Evolutionary conservation across 2,797 vertebrate genomes (phyloP), one percentile per base, ranked within the genome.

Genomic region (Eptatretus atami): DNA sequence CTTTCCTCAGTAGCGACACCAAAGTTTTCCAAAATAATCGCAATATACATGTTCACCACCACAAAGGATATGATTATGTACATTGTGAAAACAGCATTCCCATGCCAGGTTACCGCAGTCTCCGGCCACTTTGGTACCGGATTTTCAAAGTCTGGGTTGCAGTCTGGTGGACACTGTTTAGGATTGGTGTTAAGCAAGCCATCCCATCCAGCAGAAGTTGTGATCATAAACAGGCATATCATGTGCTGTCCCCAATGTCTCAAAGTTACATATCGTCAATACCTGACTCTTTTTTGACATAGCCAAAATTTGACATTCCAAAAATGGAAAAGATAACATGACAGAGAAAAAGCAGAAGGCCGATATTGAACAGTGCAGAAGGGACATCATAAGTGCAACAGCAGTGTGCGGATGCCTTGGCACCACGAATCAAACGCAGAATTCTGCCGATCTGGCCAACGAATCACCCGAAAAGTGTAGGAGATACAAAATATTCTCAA

Each of bases 301-400:
- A 92, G 65, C 86, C 84, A 53, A 95, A 94, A 74, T 90, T 94
- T 69, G 88, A 83, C 88, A 95, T 94, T 69, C 86, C 88, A 53
- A 95, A 95, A 73, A 95, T 94, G 76, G 88, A 82, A 65, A 90
- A 95, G 71, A 95, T 93, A 95, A 95, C 86, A 95, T 93, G 71
- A 95, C 86, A n/a, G 1, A 95, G 80, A 73, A 95, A 93, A 63
- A 95, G 79, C 66, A 95, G 77, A 64, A 95, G 80, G 6, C 87
- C 87, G 11, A 95, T 95, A 73, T 94, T 95, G 76, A 95, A 95
- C 65, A 94, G 76, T 9, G 88, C 88, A 1, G 87, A 9, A 94
- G 80, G 1, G 87, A 95, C 87, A 95, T 95, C 88, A 95, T 94
- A 73, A 95, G 82, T 74, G 88, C 88, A 65, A 95, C 2, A 95